Percentiles rank a stretch among this genome's conserved stretches.
Evolutionary conservation across 2,888 invertebrate genomes (phyloP).

Genomic region (Hartigia nigra): DNA sequence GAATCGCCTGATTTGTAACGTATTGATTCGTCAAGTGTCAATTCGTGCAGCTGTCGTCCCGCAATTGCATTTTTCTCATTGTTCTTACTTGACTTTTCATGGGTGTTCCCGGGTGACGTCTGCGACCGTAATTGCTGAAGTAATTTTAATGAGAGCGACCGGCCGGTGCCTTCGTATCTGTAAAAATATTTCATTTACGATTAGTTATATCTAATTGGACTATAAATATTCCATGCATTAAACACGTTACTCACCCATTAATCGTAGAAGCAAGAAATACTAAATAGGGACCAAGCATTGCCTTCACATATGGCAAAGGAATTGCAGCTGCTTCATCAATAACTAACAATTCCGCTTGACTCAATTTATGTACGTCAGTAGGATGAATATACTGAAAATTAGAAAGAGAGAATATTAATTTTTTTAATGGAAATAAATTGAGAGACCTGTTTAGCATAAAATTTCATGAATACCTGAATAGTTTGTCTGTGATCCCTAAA

Average conservation of each 20-base stretch:
- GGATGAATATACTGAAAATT: conserved; percentile 90
- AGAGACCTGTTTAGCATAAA: too few relatives aligned
- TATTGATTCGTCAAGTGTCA: conserved; percentile 93
- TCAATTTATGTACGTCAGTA: conserved; percentile 86
- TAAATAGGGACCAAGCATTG: conserved; percentile 89
- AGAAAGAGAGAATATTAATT: conserved; percentile 13
- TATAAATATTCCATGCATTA: background rate
- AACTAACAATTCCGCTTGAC: conserved; percentile 93
- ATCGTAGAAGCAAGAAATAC: conserved; percentile 97
- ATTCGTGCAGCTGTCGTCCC: conserved; percentile 68
- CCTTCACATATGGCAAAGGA: conserved; percentile 91
- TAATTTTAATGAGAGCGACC: conserved; percentile 94
- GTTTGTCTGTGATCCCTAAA: conserved; percentile 92
- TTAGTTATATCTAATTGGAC: background rate
- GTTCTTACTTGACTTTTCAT: conserved; percentile 65
- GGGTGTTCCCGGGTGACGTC: conserved; percentile 68
- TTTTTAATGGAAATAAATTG: background rate
- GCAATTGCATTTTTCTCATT: conserved; percentile 65
- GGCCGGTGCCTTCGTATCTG: conserved; percentile 95
- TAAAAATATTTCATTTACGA: conserved; percentile 17
- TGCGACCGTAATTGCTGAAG: conserved; percentile 86
- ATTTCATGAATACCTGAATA: conserved; percentile 75
- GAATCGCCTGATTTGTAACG: conserved; percentile 85
- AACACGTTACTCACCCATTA: conserved; percentile 74
- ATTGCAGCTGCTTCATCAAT: conserved; percentile 99